Evolutionary conservation across 2,888 invertebrate species (phyloP), one percentile per base, ranked within the genome.

Genomic region (Tiphia femorata): DNA sequence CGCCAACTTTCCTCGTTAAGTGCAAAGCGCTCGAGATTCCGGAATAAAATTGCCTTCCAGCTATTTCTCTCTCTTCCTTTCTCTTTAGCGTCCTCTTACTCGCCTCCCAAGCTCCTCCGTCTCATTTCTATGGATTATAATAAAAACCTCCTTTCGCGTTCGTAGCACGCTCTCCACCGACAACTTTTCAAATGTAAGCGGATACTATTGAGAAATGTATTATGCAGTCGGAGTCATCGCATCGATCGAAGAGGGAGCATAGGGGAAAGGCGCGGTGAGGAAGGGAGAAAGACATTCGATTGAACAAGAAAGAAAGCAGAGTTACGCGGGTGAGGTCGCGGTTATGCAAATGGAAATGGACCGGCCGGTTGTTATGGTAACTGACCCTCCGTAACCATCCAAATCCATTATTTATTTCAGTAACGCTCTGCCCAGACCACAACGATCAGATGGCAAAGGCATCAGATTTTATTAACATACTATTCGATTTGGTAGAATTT

Each of bases 261-360:
- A n/a, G n/a, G n/a, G 8, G 41, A 51, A 10, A 14, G 38, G 10
- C 38, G 44, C 37, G 44, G n/a, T n/a, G n/a, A n/a, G n/a, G n/a
- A n/a, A n/a, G n/a, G n/a, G n/a, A 6, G 41, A 51, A 10, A 14
- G 38, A 19, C 21, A 27, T 51, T 51, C 42, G 43, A 49, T 57
- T 51, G 51, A 16, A 54, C 51, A 54, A 63, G 54, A 35, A 49
- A 41, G 37, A 58, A 52, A 30, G 44, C 19, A 17, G 44, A 5
- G 20, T 27, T 41, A 17, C 20, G 16, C 12, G 37, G 12, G 49
- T 41, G 38, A 49, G 51, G 42, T 54, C 48, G 52, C 7, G 61
- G 55, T 64, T 67, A 58, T 64, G 51, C 51, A 67, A 61, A 67
- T 56, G 58, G 37, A 43, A 59, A 47, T 40, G 42, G 35, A 20